Conservation (phyloP, 2,888 invertebrate species). For the Metellina segmentata region DNA sequence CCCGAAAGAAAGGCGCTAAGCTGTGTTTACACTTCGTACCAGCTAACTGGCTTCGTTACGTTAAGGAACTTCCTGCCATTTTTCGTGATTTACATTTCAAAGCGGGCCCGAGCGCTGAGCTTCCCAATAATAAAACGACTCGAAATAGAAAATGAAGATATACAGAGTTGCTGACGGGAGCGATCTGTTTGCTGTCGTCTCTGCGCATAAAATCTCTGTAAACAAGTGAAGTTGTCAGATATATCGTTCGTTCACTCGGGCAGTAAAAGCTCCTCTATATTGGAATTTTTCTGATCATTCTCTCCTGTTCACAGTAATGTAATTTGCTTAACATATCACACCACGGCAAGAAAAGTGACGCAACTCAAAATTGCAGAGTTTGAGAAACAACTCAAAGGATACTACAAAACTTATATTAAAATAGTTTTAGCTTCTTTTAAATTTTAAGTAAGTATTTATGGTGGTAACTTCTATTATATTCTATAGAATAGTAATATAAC, state of each 20-base stretch:
- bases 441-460: too few relatives aligned
- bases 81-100: constrained; percentile 24
- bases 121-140: constrained; percentile 40
- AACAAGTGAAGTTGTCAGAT: constrained; percentile 7
- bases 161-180: constrained; percentile 27
- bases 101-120: not conserved
- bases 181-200: constrained; percentile 21
- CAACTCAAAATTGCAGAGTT: too few relatives aligned
- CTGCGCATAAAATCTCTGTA: constrained; percentile 14
- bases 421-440: too few relatives aligned
- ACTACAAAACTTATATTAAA: too few relatives aligned
- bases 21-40: constrained; percentile 18
- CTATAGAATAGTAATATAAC: too few relatives aligned
- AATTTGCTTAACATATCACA: too few relatives aligned
- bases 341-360: too few relatives aligned
- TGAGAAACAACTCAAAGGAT: too few relatives aligned
- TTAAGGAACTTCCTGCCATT: constrained; percentile 21
- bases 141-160: constrained; percentile 40
- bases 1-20: not conserved
- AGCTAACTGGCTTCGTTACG: constrained; percentile 36
- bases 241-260: not conserved
- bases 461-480: too few relatives aligned
- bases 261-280: too few relatives aligned
- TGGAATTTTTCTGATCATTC: too few relatives aligned
- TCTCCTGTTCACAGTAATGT: too few relatives aligned